phyloP scores from a whole-genome alignment of 1,140 invertebrate species.

The Pectinophora gossypiella region DNA sequence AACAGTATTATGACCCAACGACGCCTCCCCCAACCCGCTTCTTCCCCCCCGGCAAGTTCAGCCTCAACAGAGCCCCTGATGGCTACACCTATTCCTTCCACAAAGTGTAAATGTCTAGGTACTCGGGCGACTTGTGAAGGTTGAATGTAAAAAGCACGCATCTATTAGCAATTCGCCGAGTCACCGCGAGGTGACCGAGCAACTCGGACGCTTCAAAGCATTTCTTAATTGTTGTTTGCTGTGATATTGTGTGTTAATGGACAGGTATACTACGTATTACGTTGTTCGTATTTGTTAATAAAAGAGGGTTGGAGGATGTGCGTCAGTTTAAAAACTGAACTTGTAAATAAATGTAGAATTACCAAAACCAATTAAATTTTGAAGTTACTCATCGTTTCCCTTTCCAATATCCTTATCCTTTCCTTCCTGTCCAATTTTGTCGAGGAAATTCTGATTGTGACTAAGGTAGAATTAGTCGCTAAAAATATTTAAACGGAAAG shows the following conservation, averaged over 20 bases:
- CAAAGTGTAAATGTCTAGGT: slow-evolving; percentile 67
- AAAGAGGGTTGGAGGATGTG: slow-evolving; percentile 29
- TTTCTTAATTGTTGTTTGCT: slow-evolving; percentile 69
- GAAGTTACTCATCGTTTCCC: no score
- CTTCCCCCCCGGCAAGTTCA: slow-evolving; percentile 88
- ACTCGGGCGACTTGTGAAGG: slow-evolving; percentile 43
- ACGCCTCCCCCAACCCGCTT: slow-evolving; percentile 83
- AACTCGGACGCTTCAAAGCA: slow-evolving; percentile 48
- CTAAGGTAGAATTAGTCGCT: no score
- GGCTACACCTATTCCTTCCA: slow-evolving; percentile 89
- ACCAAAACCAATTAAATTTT: slow-evolving; percentile 4
- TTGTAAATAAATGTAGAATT: slow-evolving; percentile 68
- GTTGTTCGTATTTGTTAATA: slow-evolving; percentile 43
- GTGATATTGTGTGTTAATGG: slow-evolving; percentile 70
- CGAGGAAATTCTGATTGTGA: no score
- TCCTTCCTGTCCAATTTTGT: no score
- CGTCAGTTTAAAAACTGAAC: slow-evolving; percentile 39
- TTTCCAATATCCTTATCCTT: no score
- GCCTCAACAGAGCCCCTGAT: slow-evolving; percentile 88
- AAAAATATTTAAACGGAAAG: no score
- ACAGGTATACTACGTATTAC: slow-evolving; percentile 45
- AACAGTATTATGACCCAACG: slow-evolving; percentile 76
- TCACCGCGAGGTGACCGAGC: slow-evolving; percentile 40
- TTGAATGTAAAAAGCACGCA: slow-evolving; percentile 46
- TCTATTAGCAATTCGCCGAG: slow-evolving; percentile 56